These are phyloP conservation scores for Chauna torquata DNA, from an alignment of 2,113 vertebrate species.

Conservation along the genomic window DNA sequence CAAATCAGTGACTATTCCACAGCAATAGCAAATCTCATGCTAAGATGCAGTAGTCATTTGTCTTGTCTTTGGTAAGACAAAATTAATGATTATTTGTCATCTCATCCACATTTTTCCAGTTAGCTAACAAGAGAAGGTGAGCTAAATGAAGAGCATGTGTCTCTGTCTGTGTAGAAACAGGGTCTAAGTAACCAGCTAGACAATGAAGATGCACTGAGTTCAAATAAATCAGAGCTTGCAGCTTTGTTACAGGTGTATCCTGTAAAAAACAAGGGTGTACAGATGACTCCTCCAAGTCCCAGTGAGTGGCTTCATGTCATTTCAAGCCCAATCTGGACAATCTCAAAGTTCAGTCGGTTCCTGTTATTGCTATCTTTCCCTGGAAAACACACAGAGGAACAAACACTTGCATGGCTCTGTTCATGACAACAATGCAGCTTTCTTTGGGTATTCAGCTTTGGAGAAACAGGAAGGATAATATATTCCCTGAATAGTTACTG, in stretches of 20 bases:
- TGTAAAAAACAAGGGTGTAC: background rate
- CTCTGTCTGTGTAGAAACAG: background rate
- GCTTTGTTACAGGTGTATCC: background rate
- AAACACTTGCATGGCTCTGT: background rate
- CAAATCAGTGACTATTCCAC: background rate
- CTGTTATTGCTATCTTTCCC: background rate
- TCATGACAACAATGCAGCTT: background rate
- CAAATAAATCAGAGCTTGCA: background rate
- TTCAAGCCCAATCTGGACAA: background rate
- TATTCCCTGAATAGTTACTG: background rate
- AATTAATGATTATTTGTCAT: background rate
- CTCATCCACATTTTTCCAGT: background rate
- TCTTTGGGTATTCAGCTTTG: background rate
- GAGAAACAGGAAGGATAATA: background rate
- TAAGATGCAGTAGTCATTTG: background rate
- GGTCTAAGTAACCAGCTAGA: background rate
- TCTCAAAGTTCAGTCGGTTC: background rate
- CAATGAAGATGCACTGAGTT: background rate
- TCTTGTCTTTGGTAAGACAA: background rate
- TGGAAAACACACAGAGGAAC: background rate
- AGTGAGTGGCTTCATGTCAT: background rate
- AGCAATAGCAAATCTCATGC: background rate
- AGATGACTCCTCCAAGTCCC: background rate
- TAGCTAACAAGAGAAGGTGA: background rate
- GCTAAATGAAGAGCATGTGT: background rate